A percentile compares a stretch with the other conserved stretches of the same genome.
phyloP scores from a whole-genome alignment of 2,113 vertebrate species.

The Pelmatolapia mariae region DNA sequence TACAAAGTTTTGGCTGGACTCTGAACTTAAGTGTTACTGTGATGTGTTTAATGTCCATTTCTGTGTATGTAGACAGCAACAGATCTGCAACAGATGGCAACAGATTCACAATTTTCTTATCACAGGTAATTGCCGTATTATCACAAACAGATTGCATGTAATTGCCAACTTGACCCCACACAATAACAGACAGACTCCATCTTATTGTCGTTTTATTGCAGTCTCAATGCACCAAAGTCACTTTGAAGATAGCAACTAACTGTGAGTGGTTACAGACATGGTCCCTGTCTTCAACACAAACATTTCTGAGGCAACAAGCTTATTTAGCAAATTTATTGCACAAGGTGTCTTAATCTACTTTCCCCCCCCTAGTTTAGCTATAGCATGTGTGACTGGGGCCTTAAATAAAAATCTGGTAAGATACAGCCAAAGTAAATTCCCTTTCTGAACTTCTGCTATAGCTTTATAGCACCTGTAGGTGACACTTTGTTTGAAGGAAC shows the following conservation, averaged over 20 bases:
- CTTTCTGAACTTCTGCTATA: background rate
- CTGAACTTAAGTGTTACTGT: background rate
- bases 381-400: background rate
- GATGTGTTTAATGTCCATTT: background rate
- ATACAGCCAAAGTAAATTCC: background rate
- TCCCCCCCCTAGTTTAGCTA: rapidly evolving
- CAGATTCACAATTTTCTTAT: background rate
- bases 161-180: background rate
- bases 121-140: background rate
- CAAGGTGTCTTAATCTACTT: background rate
- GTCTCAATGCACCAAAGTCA: background rate
- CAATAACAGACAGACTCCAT: background rate
- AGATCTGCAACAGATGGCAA: background rate
- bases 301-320: background rate
- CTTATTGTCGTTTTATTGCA: background rate
- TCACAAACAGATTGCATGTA: background rate
- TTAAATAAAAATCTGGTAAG: background rate
- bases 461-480: background rate
- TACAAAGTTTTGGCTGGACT: background rate
- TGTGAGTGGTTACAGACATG: background rate
- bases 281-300: background rate
- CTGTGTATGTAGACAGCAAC: background rate
- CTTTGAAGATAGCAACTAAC: background rate
- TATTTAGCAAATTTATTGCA: background rate
- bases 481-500: background rate